phyloP scores from a whole-genome alignment of 2,113 vertebrate genomes.

The Albula goreensis region DNA sequence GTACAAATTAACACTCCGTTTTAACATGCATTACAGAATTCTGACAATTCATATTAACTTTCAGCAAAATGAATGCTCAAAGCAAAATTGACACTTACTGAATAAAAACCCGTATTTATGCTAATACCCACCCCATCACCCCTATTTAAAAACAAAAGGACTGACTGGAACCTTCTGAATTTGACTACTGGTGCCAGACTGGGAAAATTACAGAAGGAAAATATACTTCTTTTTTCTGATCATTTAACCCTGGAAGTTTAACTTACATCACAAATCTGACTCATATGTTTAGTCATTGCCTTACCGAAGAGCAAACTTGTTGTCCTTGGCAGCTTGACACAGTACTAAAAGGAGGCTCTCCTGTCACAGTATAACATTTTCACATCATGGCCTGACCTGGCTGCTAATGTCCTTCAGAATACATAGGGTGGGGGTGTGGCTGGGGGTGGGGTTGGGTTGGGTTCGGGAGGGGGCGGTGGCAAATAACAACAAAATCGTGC shows the following conservation, averaged over 20 bases:
- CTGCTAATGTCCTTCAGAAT: not conserved
- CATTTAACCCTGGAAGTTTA: not conserved
- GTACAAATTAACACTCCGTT: constrained; percentile 79
- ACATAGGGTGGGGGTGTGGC: not conserved
- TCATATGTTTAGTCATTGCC: not conserved
- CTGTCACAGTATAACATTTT: not conserved
- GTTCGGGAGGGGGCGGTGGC: not conserved
- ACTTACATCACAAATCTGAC: not conserved
- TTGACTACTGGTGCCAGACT: not conserved
- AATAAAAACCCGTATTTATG: constrained; percentile 70
- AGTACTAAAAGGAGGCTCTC: not conserved
- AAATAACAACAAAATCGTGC: constrained; percentile 16
- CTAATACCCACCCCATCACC: constrained; percentile 46
- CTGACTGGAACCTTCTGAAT: constrained; percentile 30
- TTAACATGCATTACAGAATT: constrained; percentile 74
- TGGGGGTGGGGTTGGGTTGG: not conserved
- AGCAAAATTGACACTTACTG: constrained; percentile 51
- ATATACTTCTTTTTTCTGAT: not conserved
- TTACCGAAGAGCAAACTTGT: not conserved
- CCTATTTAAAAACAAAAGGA: constrained; percentile 36
- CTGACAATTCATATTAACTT: constrained; percentile 47
- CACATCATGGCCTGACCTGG: constrained; percentile 22
- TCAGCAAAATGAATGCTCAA: constrained; percentile 60
- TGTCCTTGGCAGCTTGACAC: constrained; percentile 8
- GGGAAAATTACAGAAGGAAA: not conserved